phyloP scores from a whole-genome alignment of 2,888 invertebrate genomes.

The Caenorhabditis sp. region DNA sequence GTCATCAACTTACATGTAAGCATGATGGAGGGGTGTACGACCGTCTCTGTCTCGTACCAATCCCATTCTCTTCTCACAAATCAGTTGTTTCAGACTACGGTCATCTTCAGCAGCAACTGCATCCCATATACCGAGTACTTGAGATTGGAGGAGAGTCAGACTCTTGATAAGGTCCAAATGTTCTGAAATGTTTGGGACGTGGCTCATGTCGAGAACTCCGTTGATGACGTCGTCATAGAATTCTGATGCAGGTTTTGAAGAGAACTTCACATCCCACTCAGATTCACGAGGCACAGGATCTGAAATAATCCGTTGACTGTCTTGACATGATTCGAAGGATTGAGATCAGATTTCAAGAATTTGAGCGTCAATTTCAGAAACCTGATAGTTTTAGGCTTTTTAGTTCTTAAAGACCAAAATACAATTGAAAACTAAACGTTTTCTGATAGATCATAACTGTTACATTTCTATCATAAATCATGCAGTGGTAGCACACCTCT shows the following conservation, averaged over 20 bases:
- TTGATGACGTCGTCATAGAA: constrained; percentile 53
- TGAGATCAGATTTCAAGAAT: too few species aligned
- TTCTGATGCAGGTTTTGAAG: constrained; percentile 50
- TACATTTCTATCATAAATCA: too few species aligned
- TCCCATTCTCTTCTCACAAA: constrained; percentile 76
- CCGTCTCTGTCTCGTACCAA: constrained; percentile 75
- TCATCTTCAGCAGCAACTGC: constrained; percentile 79
- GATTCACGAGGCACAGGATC: constrained; percentile 65
- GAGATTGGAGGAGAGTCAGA: constrained; percentile 69
- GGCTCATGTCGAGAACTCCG: constrained; percentile 50
- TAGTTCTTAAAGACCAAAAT: too few species aligned
- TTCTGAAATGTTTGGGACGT: constrained; percentile 54
- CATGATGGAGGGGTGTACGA: constrained; percentile 79
- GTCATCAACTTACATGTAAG: constrained; percentile 65
- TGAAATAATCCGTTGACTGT: too few species aligned
- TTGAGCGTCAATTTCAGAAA: too few species aligned
- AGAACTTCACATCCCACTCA: constrained; percentile 59
- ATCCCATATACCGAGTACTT: constrained; percentile 80
- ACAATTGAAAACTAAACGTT: too few species aligned
- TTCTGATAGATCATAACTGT: too few species aligned
- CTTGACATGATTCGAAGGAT: too few species aligned
- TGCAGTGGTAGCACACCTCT: too few species aligned
- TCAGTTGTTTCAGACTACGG: constrained; percentile 78
- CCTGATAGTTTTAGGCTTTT: too few species aligned
- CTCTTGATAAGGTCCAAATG: constrained; percentile 51